Base-by-base conservation (phyloP, 2,888 invertebrate genomes). In the Drosophila macrospina region DNA sequence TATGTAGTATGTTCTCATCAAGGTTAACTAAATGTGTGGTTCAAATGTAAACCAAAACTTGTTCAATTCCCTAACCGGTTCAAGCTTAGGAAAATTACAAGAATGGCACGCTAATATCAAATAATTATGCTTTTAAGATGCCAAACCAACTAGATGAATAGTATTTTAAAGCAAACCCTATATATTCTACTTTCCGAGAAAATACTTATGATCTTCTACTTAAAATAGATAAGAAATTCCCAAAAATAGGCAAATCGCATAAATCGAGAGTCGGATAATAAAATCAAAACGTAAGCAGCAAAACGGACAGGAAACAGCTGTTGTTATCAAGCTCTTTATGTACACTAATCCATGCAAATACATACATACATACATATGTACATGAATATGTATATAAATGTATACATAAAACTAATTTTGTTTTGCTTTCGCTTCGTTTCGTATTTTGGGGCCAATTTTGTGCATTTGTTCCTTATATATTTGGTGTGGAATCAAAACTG, bases 281-380 rank as follows among this genome's bases (percentile, higher is more conserved):
- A 61, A 74, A 55, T 20, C 41, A 60, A 44, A 42, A 11, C 55
- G 24, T 37, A 60, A 44, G 39, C 10, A 56, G 20, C 24, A 63
- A 64, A 71, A 65, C 64, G 55, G 51, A 65, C 67, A 52, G 41
- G 55, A 65, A 69, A 72, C 74, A 75, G 75, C 76, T 75, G 75
- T 75, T 75, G 60, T 68, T 71, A 75, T 71, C 56, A 20, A 5
- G 2, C n/a, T 39, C 30, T 52, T 42, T n/a, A 54, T 39, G 39
- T 11, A 39, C 5, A 16, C 5, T 20, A 10, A 15, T 7, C 7
- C 7, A 32, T 28, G 16, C 5, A 41, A 26, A 30, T 44, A 6
- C n/a, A 20, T 15, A 34, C 16, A 30, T 3, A 36, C 6, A 39
- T 15, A 10, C 1, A 5, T n/a, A 34, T n/a, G 5, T 16, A 39